These are phyloP conservation scores for Latrodectus elegans DNA, from an alignment of 2,888 invertebrate genomes.

Conservation along the genomic window DNA sequence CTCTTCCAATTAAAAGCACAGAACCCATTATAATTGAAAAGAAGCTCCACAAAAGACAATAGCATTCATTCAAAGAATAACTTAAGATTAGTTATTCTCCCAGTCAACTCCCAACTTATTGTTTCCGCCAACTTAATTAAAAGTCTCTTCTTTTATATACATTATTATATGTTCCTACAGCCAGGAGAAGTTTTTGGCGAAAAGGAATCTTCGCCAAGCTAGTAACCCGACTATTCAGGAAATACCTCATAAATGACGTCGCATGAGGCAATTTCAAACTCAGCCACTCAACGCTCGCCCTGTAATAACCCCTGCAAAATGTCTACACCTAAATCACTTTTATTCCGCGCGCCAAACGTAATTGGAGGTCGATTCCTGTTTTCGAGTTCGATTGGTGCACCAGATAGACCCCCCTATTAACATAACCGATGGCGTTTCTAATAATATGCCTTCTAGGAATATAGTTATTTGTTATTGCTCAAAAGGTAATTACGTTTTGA, in stretches of 20 bases:
- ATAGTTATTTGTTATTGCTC: conserved; percentile 54
- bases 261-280: conserved; percentile 55
- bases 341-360: conserved; percentile 57
- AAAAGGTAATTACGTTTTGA: conserved; percentile 39
- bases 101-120: not conserved
- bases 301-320: conserved; percentile 59
- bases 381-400: conserved; percentile 57
- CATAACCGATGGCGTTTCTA: conserved; percentile 58
- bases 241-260: conserved; percentile 62
- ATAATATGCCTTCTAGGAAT: conserved; percentile 38
- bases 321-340: conserved; percentile 66
- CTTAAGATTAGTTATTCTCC: not conserved
- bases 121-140: conserved; percentile 1
- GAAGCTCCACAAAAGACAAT: not conserved
- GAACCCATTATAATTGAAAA: not conserved
- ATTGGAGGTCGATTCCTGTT: conserved; percentile 64
- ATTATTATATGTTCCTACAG: not conserved
- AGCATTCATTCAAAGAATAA: not conserved
- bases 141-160: not conserved
- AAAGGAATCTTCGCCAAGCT: not conserved
- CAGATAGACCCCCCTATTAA: conserved; percentile 53
- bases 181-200: conserved; percentile 21
- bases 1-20: too few species aligned
- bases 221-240: conserved; percentile 44
- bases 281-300: conserved; percentile 55